Evolutionary conservation across 2,888 invertebrate species (phyloP).

Genomic region (Parnassius mnemosyne): DNA sequence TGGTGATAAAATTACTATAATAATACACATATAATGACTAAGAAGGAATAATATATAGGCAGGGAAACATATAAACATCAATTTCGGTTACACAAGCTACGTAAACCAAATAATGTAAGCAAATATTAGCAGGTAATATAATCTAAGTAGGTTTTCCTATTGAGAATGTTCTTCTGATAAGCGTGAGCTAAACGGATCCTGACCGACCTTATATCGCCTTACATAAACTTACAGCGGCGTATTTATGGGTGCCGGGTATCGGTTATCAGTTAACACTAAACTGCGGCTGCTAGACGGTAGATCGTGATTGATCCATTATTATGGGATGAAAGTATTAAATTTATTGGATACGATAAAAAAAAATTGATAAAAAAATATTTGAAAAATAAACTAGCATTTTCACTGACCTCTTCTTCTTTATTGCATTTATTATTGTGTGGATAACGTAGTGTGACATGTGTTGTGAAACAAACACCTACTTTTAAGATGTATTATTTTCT

Average conservation of each 20-base stretch:
- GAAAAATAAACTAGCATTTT: no score
- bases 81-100: neutral
- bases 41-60: no score
- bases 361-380: no score
- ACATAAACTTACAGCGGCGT: constrained; percentile 48
- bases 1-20: no score
- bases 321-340: constrained; percentile 6
- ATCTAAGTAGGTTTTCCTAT: constrained; percentile 21
- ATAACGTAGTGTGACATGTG: no score
- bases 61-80: no score
- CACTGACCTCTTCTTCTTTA: no score
- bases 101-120: neutral
- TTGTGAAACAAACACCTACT: no score
- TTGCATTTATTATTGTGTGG: no score
- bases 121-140: constrained; percentile 14
- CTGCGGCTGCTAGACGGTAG: constrained; percentile 21
- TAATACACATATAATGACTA: no score
- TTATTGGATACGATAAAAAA: no score
- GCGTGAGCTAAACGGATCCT: constrained; percentile 49
- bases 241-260: constrained; percentile 49
- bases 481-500: no score
- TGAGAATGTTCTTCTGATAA: constrained; percentile 45
- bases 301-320: constrained; percentile 19
- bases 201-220: constrained; percentile 58
- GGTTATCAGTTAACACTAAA: constrained; percentile 33